phyloP scores from a whole-genome alignment of 2,113 vertebrate genomes.

The Marmota monax region DNA sequence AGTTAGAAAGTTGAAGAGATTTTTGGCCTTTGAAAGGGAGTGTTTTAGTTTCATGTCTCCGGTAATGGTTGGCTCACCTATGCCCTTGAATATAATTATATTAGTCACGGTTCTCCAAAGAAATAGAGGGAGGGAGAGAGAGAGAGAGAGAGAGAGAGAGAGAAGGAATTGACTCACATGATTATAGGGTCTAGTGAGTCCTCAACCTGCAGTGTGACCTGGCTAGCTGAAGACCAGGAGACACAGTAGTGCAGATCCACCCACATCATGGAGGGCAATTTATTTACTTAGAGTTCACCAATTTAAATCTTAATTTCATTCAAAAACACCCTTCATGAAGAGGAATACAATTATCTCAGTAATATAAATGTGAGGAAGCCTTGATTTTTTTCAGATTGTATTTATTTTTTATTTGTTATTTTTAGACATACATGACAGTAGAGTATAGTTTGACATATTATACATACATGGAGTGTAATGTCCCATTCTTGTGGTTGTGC shows the following conservation, averaged over 20 bases:
- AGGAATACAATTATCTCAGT: background rate
- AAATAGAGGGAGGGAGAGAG: background rate
- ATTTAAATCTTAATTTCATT: background rate
- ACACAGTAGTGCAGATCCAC: rapidly evolving
- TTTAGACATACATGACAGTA: too few relatives aligned
- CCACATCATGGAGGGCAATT: background rate
- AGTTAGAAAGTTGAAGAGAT: background rate
- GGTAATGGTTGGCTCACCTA: background rate
- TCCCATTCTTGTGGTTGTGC: too few relatives aligned
- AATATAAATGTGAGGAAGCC: too few relatives aligned
- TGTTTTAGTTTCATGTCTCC: background rate
- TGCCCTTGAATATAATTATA: background rate
- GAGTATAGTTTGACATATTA: too few relatives aligned
- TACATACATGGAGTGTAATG: too few relatives aligned
- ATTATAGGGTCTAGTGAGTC: background rate
- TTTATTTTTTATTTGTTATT: too few relatives aligned
- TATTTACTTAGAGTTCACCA: background rate
- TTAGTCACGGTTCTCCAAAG: background rate
- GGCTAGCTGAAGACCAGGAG: too few relatives aligned
- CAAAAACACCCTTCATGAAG: background rate
- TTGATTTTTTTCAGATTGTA: too few relatives aligned
- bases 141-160: too few relatives aligned
- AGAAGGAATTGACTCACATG: background rate
- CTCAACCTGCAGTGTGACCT: background rate
- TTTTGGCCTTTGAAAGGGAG: background rate